A percentile compares a stretch with the other conserved stretches of the same genome.
These are phyloP conservation scores for Synergus umbraculus DNA, from an alignment of 2,888 invertebrate genomes.

Conservation along the genomic window DNA sequence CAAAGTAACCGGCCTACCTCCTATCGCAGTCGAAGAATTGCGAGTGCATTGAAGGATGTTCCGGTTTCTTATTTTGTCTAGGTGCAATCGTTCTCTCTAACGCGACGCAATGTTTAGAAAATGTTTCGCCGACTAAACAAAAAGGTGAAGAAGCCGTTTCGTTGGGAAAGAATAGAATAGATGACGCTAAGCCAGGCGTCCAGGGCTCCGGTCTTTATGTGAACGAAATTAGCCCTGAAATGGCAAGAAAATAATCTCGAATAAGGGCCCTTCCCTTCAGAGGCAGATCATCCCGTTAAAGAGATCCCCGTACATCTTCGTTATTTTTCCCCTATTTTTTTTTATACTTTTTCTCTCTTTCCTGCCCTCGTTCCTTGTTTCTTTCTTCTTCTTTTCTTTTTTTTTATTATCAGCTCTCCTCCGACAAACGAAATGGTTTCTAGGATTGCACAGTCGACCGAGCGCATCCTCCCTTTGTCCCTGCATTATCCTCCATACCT, in stretches of 20 bases:
- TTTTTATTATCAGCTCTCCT: constrained; percentile 56
- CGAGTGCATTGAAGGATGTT: not conserved
- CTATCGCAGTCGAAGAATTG: constrained; percentile 21
- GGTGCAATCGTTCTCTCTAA: constrained; percentile 15
- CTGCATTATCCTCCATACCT: constrained; percentile 61
- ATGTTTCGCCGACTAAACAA: constrained; percentile 43
- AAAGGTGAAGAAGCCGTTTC: constrained; percentile 31
- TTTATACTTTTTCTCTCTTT: constrained; percentile 43
- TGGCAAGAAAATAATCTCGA: constrained; percentile 71
- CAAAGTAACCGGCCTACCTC: constrained; percentile 47
- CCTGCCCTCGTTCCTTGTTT: constrained; percentile 50
- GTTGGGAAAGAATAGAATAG: constrained; percentile 44
- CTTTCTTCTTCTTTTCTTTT: constrained; percentile 49
- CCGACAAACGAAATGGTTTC: constrained; percentile 70
- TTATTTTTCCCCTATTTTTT: constrained; percentile 53
- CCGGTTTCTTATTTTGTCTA: constrained; percentile 6
- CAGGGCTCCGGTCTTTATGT: constrained; percentile 64
- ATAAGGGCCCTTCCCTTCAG: constrained; percentile 48
- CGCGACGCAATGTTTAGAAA: constrained; percentile 51
- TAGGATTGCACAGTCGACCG: constrained; percentile 66
- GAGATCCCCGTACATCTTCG: constrained; percentile 64
- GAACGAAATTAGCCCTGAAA: constrained; percentile 76
- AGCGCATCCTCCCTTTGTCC: constrained; percentile 66
- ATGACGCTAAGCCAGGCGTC: constrained; percentile 44
- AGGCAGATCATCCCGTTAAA: constrained; percentile 75